phyloP scores from a whole-genome alignment of 2,888 invertebrate species.

The Seira musarum region DNA sequence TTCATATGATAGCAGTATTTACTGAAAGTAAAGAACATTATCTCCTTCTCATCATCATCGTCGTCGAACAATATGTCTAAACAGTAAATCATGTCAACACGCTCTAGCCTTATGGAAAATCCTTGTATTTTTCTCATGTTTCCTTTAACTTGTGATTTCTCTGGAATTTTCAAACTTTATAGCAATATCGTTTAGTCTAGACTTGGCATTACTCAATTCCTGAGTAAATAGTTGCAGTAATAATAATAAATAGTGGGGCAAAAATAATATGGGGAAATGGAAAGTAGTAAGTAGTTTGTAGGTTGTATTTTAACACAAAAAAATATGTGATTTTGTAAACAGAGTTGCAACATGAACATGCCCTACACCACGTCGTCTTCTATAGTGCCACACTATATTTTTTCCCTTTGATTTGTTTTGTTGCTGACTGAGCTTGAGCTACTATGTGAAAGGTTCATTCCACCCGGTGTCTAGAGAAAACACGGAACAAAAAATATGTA shows the following conservation, averaged over 20 bases:
- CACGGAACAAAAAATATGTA: neutral
- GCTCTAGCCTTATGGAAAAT: slow-evolving; percentile 23
- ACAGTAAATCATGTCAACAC: slow-evolving; percentile 2
- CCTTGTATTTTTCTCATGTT: slow-evolving; percentile 23
- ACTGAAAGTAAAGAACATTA: neutral
- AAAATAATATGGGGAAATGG: too few relatives aligned
- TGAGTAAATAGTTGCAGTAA: neutral
- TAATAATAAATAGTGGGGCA: too few relatives aligned
- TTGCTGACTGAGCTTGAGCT: neutral
- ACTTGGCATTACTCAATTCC: neutral
- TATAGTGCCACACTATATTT: slow-evolving; percentile 9
- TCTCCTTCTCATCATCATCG: neutral
- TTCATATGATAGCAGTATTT: slow-evolving; percentile 12
- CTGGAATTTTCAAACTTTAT: too few relatives aligned
- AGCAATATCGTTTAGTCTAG: neutral
- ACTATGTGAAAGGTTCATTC: slow-evolving; percentile 49
- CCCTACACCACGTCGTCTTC: neutral
- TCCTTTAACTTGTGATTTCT: neutral
- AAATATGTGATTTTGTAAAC: neutral
- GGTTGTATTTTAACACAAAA: neutral
- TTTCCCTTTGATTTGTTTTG: neutral
- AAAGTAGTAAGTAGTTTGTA: too few relatives aligned
- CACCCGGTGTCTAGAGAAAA: slow-evolving; percentile 33
- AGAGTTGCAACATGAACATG: slow-evolving; percentile 18
- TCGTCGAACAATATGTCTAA: neutral